phyloP scores from a whole-genome alignment of 2,888 invertebrate genomes.

The Beris morrisii region DNA sequence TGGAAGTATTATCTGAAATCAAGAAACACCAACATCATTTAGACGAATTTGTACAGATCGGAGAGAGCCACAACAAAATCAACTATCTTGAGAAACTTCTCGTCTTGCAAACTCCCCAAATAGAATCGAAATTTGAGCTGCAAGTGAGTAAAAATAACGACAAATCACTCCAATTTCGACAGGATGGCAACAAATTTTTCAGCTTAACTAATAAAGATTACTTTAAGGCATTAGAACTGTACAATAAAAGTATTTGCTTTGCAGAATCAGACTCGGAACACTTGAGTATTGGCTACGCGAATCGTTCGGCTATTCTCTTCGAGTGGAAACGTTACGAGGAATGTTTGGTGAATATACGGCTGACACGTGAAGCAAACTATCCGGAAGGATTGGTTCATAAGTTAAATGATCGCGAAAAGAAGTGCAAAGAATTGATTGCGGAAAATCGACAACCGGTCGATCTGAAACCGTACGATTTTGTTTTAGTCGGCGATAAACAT shows the following conservation, averaged over 20 bases:
- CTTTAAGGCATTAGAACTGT: slow-evolving; percentile 58
- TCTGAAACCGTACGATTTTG: slow-evolving; percentile 46
- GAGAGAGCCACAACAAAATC: slow-evolving; percentile 52
- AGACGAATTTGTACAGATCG: slow-evolving; percentile 50
- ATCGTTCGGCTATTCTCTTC: slow-evolving; percentile 75
- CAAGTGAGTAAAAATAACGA: slow-evolving; percentile 58
- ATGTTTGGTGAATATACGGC: slow-evolving; percentile 69
- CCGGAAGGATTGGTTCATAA: slow-evolving; percentile 66
- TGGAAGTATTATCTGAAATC: slow-evolving; percentile 51
- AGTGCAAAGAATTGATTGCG: slow-evolving; percentile 56
- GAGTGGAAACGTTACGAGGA: slow-evolving; percentile 66
- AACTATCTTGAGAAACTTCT: slow-evolving; percentile 52
- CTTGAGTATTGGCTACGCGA: slow-evolving; percentile 68
- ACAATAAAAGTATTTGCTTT: slow-evolving; percentile 62
- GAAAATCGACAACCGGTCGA: slow-evolving; percentile 44
- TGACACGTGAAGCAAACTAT: slow-evolving; percentile 63
- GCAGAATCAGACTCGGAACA: slow-evolving; percentile 63
- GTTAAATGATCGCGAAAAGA: slow-evolving; percentile 61
- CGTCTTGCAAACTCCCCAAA: slow-evolving; percentile 52
- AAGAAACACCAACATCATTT: slow-evolving; percentile 52
- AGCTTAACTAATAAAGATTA: slow-evolving; percentile 56
- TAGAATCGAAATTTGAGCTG: slow-evolving; percentile 48
- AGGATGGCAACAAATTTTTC: slow-evolving; percentile 63
- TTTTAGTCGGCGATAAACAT: slow-evolving; percentile 51
- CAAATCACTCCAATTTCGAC: slow-evolving; percentile 61